Conservation (phyloP, 1,140 invertebrate genomes). For the Drosophila ohnishii region DNA sequence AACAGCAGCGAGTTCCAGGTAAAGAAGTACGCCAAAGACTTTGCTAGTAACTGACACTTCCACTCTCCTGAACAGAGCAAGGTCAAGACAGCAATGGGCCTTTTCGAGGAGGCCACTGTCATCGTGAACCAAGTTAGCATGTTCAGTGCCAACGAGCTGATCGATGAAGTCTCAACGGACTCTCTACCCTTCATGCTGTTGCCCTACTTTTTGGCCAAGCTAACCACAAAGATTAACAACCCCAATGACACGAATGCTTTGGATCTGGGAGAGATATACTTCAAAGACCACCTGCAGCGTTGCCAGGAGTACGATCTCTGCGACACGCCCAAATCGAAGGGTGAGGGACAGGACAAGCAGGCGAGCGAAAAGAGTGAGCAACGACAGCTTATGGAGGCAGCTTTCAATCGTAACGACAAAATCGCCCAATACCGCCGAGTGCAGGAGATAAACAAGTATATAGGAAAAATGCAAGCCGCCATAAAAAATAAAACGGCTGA, state of each 20-base stretch:
- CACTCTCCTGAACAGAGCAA: constrained; percentile 84
- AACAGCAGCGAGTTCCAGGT: constrained; percentile 87
- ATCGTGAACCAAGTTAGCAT: constrained; percentile 90
- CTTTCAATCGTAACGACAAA: constrained; percentile 87
- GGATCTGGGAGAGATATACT: constrained; percentile 91
- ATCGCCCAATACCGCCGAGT: constrained; percentile 91
- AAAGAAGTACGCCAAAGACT: not conserved
- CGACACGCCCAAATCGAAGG: constrained; percentile 78
- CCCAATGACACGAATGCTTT: constrained; percentile 87
- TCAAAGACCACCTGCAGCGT: constrained; percentile 91
- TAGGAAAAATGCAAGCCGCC: constrained; percentile 87
- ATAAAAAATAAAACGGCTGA: constrained; percentile 87
- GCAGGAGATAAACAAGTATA: constrained; percentile 90
- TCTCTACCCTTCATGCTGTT: constrained; percentile 93
- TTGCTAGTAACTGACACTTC: not conserved
- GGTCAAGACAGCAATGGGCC: constrained; percentile 88
- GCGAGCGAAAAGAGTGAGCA: constrained; percentile 59
- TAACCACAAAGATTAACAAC: constrained; percentile 86
- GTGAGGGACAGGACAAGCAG: constrained; percentile 17
- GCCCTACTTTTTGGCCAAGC: constrained; percentile 91
- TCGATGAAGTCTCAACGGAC: constrained; percentile 93
- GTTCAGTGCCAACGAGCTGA: constrained; percentile 94
- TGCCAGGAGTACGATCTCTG: constrained; percentile 91
- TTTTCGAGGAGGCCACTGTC: constrained; percentile 90
- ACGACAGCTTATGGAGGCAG: constrained; percentile 79